Base-by-base conservation (phyloP, 2,797 vertebrate species). In the Scleropages formosus region DNA sequence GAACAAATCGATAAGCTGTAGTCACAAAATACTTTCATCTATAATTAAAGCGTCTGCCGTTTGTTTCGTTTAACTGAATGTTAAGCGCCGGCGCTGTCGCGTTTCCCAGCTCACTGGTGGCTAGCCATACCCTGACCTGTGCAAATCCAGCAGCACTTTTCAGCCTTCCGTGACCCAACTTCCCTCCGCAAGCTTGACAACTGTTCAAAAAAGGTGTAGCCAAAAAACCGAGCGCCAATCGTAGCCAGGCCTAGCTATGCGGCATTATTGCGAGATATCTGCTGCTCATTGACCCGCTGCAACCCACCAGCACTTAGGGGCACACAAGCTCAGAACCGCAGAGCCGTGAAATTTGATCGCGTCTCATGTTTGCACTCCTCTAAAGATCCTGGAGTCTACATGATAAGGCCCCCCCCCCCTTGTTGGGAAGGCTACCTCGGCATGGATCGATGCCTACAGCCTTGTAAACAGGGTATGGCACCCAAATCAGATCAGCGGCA, bases 381-480 rank as follows among this genome's bases (percentile, higher is more conserved):
- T 81, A 82, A n/a, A n/a, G 80, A 81, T 79, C 76, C 80, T 81
- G 72, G 66, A 75, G 72, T 58, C 78, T 77, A 58, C 80, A 78
- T 75, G 81, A 78, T 63, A 67, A 73, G 59, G 58, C 71, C 75
- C 69, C 80, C 75, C 69, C 80, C 70, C 66, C 63, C 18, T 70
- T 78, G 79, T 77, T 78, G 80, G 77, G 77, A 75, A 78, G 80
- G 73, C 80, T 73, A 63, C 75, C 76, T 79, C 74, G 73, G 60
- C 44, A 74, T 77, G 68, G 80, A 82, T 85, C 82, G 80, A 83
- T 85, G 81, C 61, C 72, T 44, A 12, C 74, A 72, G 72, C 47
- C 79, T 82, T 82, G 81, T 82, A 85, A 82, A 83, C 81, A 83
- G 78, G 63, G 53, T 76, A 58, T 78, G 77, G 83, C 77, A 85